These are phyloP conservation scores for Regulus satrapa DNA, from an alignment of 2,113 vertebrate species.

Conservation along the genomic window DNA sequence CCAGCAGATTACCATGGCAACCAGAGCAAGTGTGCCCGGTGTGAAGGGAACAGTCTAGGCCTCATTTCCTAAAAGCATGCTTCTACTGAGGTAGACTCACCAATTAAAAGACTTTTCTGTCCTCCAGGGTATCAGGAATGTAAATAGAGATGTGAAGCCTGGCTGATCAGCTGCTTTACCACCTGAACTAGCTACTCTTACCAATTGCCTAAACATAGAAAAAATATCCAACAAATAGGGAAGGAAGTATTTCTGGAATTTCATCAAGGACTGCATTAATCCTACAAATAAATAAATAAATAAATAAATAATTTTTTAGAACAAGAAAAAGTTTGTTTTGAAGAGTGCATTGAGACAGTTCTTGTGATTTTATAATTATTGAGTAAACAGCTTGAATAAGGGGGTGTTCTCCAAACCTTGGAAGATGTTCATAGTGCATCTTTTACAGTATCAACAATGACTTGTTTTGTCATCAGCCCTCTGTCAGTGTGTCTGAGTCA, in stretches of 20 bases:
- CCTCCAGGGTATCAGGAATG: slow-evolving; percentile 58
- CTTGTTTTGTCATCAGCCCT: slow-evolving; percentile 45
- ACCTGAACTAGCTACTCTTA: slow-evolving; percentile 37
- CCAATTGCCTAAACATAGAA: not conserved
- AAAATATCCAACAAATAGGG: not conserved
- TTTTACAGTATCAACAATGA: slow-evolving; percentile 43
- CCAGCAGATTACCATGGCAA: slow-evolving; percentile 73
- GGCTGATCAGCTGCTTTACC: slow-evolving; percentile 51
- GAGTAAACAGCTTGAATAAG: slow-evolving; percentile 18
- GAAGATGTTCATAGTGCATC: not conserved
- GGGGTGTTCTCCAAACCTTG: not conserved
- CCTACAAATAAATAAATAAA: not conserved
- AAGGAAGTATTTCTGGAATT: not conserved
- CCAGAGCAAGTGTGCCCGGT: slow-evolving; percentile 46
- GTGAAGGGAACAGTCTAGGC: slow-evolving; percentile 63
- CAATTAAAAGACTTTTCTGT: slow-evolving; percentile 71
- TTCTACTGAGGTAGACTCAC: slow-evolving; percentile 66
- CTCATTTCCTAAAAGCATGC: slow-evolving; percentile 71
- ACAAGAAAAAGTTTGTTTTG: not conserved
- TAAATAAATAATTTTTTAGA: not conserved
- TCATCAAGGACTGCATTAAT: not conserved
- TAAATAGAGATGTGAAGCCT: slow-evolving; percentile 44
- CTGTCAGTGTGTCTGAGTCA: slow-evolving; percentile 54
- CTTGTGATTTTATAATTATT: slow-evolving; percentile 1
- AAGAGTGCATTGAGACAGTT: not conserved